phyloP scores from a whole-genome alignment of 2,888 invertebrate species.

The Trilocha varians region DNA sequence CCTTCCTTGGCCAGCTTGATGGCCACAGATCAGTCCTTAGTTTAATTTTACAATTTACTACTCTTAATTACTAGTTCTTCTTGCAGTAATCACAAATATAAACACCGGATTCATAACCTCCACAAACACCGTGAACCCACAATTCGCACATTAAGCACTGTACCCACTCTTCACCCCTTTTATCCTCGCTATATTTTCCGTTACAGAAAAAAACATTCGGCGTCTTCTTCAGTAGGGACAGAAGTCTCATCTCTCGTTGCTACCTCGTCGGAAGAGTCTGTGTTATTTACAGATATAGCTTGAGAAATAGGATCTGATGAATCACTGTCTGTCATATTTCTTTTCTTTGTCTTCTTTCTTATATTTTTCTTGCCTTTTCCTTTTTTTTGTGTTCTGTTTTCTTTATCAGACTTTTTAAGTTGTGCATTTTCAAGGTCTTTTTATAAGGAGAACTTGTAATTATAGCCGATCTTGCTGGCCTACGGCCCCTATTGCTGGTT shows the following conservation, averaged over 20 bases:
- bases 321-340: slow-evolving; percentile 5
- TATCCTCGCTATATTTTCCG: no score
- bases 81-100: slow-evolving; percentile 4
- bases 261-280: slow-evolving; percentile 4
- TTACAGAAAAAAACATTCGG: no score
- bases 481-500: slow-evolving; percentile 7
- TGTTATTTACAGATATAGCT: slow-evolving; percentile 1
- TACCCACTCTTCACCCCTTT: slow-evolving; percentile 1
- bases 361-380: slow-evolving; percentile 6
- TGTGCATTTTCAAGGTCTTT: slow-evolving; percentile 7
- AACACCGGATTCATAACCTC: not conserved
- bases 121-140: slow-evolving; percentile 2
- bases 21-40: no score
- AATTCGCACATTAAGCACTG: slow-evolving; percentile 4
- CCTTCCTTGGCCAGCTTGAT: no score
- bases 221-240: slow-evolving; percentile 7
- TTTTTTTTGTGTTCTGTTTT: slow-evolving; percentile 8
- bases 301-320: slow-evolving; percentile 7
- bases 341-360: no score
- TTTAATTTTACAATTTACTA: no score
- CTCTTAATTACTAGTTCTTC: no score
- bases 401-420: slow-evolving; percentile 5
- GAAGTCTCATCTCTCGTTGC: slow-evolving; percentile 6
- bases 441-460: slow-evolving; percentile 8
- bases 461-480: slow-evolving; percentile 6